Evolutionary conservation across 2,797 vertebrate species (phyloP), one percentile per base, ranked within the genome.

Genomic region (Sebastes oblongus): DNA sequence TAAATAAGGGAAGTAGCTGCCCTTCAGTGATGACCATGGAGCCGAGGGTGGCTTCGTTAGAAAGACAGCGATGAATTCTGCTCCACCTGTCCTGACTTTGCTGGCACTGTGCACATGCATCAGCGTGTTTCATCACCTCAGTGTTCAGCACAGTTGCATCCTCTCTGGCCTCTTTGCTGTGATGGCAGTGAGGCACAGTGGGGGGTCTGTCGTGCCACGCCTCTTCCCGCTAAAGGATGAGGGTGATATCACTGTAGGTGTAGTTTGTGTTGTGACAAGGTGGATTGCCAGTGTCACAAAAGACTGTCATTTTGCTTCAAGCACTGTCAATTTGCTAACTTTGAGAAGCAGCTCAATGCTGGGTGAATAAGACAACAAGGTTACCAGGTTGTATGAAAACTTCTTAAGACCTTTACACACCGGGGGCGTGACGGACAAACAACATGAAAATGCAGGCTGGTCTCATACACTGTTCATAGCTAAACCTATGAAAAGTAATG

Each of bases 71-170:
- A 46, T 77, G 55, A 80, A 75, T 75, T 56, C 65, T 55, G 54
- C 58, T 82, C 55, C 13, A 77, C 75, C 27, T 66, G 75, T 24
- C 24, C 52, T 59, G 68, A 42, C 68, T 50, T 68, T n/a, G 24
- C 52, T 85, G 78, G 24, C 32, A 46, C 65, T 72, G 65, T 68
- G 86, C 77, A 74, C 83, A 80, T 84, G 56, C 68, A 80, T 86
- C 83, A 89, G 77, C 77, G 70, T 55, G 81, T 85, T 83, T 86
- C 55, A 70, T 81, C 81, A 84, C 64, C 72, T 75, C 52, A 13
- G 10, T 55, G 61, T 78, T 82, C 75, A 72, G 67, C 66, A 79
- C 46, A 77, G 78, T 78, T 69, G 25, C 55, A 65, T 83, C 54
- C 30, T 54, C 50, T 75, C 55, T 59, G 32, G 56, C 67, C 46